Evolutionary conservation across 1,140 invertebrate species (phyloP), one percentile per base, ranked within the genome.

Genomic region (Orchestia grillus): DNA sequence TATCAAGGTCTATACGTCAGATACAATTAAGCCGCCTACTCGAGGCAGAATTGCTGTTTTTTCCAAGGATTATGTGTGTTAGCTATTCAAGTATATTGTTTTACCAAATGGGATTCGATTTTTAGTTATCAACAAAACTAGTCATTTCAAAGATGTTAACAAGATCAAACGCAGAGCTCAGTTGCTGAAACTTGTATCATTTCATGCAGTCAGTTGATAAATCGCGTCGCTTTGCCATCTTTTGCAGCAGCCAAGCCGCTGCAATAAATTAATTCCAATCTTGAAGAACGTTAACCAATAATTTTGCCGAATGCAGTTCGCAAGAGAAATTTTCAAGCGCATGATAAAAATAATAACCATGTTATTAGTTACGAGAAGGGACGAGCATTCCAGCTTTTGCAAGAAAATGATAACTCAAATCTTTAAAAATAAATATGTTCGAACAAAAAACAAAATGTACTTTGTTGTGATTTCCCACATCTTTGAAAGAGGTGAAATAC

Each of bases 1-100:
- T 77, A 77, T 77, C 62, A 77, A 77, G 62, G 62, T 77, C 62
- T 77, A 77, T 77, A 77, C 62, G 62, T 77, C 62, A 77, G 62
- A 77, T 77, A 77, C 62, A 28, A n/a, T n/a, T n/a, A n/a, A 15
- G 62, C 28, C 62, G 62, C 28, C 62, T 23, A 77, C 28, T 23
- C 62, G 15, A 77, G 62, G 36, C 62, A 77, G 62, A 77, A 77
- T 19, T 77, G 62, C 28, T 19, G 62, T 77, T 77, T 3, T 77
- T 77, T 77, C 1, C 11, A 77, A 77, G 36, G 62, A 77, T 77
- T 77, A 36, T 36, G 11, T 36, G 11, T 23, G 62, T 77, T 77
- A 77, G 62, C 15, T 77, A 77, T 77, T 77, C 15, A 77, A 23
- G 28, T 15, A 77, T 77, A 77, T 77, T 77, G 62, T 77, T 77